These are phyloP conservation scores for Muscicapa striata DNA, from an alignment of 2,797 vertebrate species.

Conservation along the genomic window DNA sequence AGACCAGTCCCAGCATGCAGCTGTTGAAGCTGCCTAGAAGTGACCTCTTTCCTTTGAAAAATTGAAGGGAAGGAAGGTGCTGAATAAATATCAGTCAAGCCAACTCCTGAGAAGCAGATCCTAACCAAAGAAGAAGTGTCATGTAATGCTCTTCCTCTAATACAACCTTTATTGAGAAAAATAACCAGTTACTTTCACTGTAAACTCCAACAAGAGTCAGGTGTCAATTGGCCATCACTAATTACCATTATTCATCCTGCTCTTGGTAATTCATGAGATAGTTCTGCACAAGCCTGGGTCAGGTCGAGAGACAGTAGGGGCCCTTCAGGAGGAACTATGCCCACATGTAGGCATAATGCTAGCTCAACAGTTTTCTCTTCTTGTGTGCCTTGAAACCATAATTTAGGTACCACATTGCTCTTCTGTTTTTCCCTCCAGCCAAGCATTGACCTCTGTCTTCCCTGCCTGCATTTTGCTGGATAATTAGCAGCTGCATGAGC, in stretches of 20 bases:
- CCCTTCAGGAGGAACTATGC: neutral
- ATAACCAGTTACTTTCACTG: neutral
- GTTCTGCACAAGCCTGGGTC: neutral
- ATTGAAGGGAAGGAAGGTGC: neutral
- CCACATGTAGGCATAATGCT: neutral
- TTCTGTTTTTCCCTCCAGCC: neutral
- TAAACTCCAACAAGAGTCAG: neutral
- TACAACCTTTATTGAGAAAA: neutral
- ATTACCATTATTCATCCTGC: neutral
- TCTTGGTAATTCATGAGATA: neutral
- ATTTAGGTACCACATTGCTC: neutral
- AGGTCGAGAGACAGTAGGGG: neutral
- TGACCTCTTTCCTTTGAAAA: neutral
- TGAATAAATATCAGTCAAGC: neutral
- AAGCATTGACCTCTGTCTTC: neutral
- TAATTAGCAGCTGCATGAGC: conserved; percentile 3
- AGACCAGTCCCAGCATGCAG: rapidly evolving
- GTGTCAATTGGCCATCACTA: neutral
- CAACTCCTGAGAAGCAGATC: neutral
- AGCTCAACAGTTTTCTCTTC: neutral
- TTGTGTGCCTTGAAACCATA: neutral
- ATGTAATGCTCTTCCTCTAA: neutral
- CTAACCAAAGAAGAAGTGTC: neutral
- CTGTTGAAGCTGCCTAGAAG: neutral
- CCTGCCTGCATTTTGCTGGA: neutral